Conservation (phyloP, 1,140 invertebrate genomes). For the Doryteuthis pealeii region DNA sequence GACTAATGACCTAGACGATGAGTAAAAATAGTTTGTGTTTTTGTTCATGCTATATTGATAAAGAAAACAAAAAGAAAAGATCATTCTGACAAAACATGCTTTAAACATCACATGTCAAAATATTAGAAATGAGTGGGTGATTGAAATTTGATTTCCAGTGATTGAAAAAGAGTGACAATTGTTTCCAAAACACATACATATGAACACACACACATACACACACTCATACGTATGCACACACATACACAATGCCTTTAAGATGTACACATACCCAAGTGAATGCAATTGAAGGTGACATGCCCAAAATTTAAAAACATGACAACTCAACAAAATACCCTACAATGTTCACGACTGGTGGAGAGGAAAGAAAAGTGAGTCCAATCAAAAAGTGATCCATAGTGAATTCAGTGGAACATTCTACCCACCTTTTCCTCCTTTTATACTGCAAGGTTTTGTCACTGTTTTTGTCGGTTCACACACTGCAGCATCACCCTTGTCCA, state of each 20-base stretch:
- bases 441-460: neutral
- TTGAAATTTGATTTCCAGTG: no score
- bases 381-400: neutral
- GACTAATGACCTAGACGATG: no score
- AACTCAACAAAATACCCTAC: neutral
- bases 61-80: neutral
- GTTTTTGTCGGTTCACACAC: slow-evolving; percentile 30
- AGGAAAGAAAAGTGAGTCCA: neutral
- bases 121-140: no score
- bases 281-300: no score
- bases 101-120: neutral
- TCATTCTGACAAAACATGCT: neutral
- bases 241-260: neutral
- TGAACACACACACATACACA: neutral
- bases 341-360: neutral
- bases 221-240: neutral
- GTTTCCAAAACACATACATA: no score
- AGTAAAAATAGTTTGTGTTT: no score
- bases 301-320: neutral
- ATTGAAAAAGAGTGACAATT: no score
- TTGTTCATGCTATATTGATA: neutral
- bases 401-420: neutral
- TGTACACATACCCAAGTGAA: neutral
- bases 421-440: neutral
- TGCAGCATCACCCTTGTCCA: slow-evolving; percentile 30